phyloP scores from a whole-genome alignment of 1,140 invertebrate genomes.

The Pseudomyrmex pallidus region DNA sequence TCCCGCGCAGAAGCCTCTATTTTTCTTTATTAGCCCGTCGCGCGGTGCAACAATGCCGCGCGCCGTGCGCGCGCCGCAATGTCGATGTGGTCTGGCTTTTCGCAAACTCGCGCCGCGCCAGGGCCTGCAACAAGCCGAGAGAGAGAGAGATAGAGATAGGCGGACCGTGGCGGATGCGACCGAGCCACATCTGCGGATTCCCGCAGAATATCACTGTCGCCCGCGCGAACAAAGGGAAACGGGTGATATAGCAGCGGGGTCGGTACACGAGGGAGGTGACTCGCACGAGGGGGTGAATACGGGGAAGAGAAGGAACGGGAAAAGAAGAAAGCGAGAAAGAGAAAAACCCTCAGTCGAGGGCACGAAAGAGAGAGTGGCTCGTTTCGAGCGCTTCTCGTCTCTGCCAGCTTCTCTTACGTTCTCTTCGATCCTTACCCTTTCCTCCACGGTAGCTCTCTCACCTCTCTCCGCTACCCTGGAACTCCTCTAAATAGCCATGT shows the following conservation, averaged over 20 bases:
- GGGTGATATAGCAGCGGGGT: conserved; percentile 12
- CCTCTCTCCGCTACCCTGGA: not conserved
- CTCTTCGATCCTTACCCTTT: conserved; percentile 4
- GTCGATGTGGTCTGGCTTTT: conserved; percentile 53
- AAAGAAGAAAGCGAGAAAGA: not conserved
- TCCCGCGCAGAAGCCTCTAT: conserved; percentile 68
- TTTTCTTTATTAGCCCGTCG: conserved; percentile 75
- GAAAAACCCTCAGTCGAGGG: conserved; percentile 23
- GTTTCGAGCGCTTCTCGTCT: conserved; percentile 68
- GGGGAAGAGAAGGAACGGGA: conserved; percentile 4
- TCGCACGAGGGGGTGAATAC: conserved; percentile 7
- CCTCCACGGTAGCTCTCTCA: conserved; percentile 18
- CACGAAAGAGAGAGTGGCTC: conserved; percentile 44
- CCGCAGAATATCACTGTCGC: conserved; percentile 51
- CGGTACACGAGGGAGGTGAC: not conserved
- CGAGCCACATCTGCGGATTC: conserved; percentile 66
- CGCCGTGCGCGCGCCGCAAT: not conserved
- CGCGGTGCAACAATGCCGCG: conserved; percentile 46
- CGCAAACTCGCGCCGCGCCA: not conserved
- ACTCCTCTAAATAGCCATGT: conserved; percentile 71
- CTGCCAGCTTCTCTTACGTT: conserved; percentile 32
- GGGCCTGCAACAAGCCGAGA: not conserved
- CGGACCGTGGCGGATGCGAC: conserved; percentile 49
- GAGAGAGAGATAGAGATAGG: too few species aligned
- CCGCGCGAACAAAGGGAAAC: conserved; percentile 43